Conservation (phyloP, 1,140 invertebrate genomes). For the Hylaeus volcanicus region DNA sequence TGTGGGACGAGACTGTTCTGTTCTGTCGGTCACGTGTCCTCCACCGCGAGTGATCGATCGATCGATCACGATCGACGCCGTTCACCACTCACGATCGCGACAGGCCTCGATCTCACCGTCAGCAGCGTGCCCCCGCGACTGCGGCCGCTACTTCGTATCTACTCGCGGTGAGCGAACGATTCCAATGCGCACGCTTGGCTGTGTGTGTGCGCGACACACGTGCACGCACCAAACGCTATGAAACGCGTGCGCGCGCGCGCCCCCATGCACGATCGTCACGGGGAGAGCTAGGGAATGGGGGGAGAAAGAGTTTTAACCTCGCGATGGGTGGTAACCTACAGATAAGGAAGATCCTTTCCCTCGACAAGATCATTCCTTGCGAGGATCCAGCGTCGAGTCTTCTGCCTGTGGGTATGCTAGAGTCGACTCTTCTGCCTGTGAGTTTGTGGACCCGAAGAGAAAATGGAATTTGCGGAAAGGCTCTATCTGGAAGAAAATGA, state of each 20-base stretch:
- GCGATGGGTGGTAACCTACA: slow-evolving; percentile 17
- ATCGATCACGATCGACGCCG: slow-evolving; percentile 56
- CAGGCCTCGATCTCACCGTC: slow-evolving; percentile 67
- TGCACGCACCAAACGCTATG: background rate
- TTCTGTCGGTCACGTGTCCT: background rate
- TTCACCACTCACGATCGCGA: slow-evolving; percentile 29
- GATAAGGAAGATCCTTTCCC: slow-evolving; percentile 24
- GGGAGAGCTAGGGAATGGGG: background rate
- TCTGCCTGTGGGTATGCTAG: no score
- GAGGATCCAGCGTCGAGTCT: background rate
- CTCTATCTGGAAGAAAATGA: no score
- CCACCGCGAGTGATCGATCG: slow-evolving; percentile 46
- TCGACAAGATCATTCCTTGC: background rate
- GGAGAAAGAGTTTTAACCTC: slow-evolving; percentile 9
- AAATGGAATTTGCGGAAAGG: no score
- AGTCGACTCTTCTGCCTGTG: no score
- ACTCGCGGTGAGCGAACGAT: slow-evolving; percentile 48
- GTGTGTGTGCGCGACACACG: slow-evolving; percentile 9
- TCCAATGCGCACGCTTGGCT: slow-evolving; percentile 25
- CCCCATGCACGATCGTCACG: background rate
- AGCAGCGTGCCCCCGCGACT: slow-evolving; percentile 71
- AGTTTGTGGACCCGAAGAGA: no score
- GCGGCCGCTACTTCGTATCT: slow-evolving; percentile 62
- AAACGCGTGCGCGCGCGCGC: background rate
- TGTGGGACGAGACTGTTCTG: background rate